Base-by-base conservation (phyloP, 2,888 invertebrate species). In the Koerneria pararmatus region DNA sequence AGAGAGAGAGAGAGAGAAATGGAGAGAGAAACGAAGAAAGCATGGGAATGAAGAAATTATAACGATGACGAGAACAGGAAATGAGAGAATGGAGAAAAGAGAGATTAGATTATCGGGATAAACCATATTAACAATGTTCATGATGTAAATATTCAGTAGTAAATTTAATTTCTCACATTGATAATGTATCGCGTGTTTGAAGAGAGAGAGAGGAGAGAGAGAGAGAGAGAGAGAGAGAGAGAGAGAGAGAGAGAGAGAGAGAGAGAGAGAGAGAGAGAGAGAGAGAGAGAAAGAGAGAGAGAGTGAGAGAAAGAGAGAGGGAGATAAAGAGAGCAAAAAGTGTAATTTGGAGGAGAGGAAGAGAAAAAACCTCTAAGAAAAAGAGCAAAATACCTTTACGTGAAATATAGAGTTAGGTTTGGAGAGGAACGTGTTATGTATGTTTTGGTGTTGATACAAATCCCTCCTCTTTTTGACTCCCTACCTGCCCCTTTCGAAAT, bases 31-130 rank as follows among this genome's bases (percentile, higher is more conserved):
- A 27, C 1, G 35, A 29, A 37, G 34, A 57, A 57, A 37, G 35
- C 57, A 57, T 37, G 34, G 37, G 34, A 57, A 37, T 34, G 57
- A 34, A 37, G 34, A 27, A 24, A 35, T 57, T 57, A 29, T 57
- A 29, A 57, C 37, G 24, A 34, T 27, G 37, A 37, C 24, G 57
- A 2, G 35, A 35, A 19, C 22, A 35, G 6, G 54, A 5, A 31
- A 22, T 11, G 27, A 8, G 31, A 29, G 54, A 31, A 34, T 31
- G 8, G 56, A 57, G 37, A 57, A 34, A 57, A 37, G 35, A 46
- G 46, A 46, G 19, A 46, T 15, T 46, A 46, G 46, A 46, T 15
- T 46, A 46, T 46, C 11, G 11, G 46, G 46, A 46, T 46, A n/a
- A n/a, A n/a, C n/a, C n/a, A n/a, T n/a, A n/a, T n/a, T n/a, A n/a